Evolutionary conservation across 2,888 invertebrate species (phyloP).

Genomic region (Sipha maydis): DNA sequence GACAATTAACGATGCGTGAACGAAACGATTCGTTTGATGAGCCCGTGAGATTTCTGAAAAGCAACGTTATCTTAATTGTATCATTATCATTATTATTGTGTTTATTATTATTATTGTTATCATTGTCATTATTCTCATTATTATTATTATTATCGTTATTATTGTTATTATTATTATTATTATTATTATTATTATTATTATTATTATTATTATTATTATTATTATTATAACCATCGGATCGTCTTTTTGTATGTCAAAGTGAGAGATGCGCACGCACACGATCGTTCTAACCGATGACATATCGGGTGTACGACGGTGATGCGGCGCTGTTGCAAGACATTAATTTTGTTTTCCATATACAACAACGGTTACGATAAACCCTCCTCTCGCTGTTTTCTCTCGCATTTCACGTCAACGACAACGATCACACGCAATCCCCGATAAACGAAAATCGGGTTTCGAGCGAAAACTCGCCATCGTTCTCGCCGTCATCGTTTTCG

Average conservation of each 20-base stretch:
- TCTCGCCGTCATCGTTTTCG: background rate
- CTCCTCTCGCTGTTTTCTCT: background rate
- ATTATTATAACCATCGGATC: background rate
- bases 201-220: no score
- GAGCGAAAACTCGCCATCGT: background rate
- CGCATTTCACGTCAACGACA: background rate
- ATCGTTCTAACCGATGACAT: background rate
- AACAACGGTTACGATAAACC: background rate
- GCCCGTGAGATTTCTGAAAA: background rate
- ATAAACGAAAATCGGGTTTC: background rate
- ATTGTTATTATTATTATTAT: no score
- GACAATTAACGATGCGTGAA: background rate
- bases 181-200: background rate
- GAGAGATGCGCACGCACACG: background rate
- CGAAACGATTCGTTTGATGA: background rate
- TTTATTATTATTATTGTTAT: no score
- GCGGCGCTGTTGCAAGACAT: background rate
- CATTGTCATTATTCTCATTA: no score
- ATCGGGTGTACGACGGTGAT: no score
- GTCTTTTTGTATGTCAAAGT: no score
- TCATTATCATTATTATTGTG: no score
- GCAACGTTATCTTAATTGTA: background rate
- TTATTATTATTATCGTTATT: no score
- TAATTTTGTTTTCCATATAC: background rate
- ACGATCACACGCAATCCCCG: background rate